Conservation (phyloP, 2,113 vertebrate genomes). For the Trichomycterus rosablanca region DNA sequence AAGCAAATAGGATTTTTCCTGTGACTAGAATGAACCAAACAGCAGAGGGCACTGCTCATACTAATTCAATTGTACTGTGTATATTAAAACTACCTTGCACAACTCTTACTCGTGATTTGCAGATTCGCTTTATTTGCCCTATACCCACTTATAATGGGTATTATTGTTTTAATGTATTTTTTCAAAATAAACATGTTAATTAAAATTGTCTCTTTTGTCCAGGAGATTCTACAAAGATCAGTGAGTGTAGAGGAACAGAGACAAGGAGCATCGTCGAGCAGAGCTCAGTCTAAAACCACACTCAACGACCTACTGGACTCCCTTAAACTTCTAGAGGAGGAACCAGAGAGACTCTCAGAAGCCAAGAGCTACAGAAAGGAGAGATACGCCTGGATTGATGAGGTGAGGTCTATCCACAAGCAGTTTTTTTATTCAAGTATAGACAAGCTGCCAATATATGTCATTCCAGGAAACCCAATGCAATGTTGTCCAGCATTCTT, state of each 20-base stretch:
- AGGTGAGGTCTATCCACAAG: slow-evolving; percentile 66
- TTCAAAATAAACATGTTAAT: background rate
- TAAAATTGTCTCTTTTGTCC: accelerated
- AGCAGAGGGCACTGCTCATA: too few relatives aligned
- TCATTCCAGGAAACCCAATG: too few relatives aligned
- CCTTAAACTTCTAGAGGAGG: slow-evolving; percentile 80
- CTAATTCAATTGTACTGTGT: too few relatives aligned
- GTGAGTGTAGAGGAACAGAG: slow-evolving; percentile 62
- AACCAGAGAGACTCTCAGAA: slow-evolving; percentile 70
- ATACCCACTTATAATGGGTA: too few relatives aligned
- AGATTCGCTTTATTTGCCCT: too few relatives aligned
- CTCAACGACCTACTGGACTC: slow-evolving; percentile 86
- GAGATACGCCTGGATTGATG: slow-evolving; percentile 76
- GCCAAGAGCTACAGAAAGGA: slow-evolving; percentile 69
- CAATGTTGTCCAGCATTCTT: too few relatives aligned
- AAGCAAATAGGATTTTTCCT: too few relatives aligned
- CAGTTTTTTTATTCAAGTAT: too few relatives aligned
- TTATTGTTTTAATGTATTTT: background rate
- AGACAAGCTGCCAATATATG: too few relatives aligned
- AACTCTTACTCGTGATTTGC: too few relatives aligned
- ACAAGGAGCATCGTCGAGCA: slow-evolving; percentile 47
- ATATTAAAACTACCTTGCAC: too few relatives aligned
- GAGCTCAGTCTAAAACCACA: slow-evolving; percentile 71
- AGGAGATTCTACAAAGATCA: slow-evolving; percentile 64
- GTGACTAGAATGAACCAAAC: too few relatives aligned